Percentiles rank a stretch among this genome's conserved stretches.
These are phyloP conservation scores for Colossoma macropomum DNA, from an alignment of 2,113 vertebrate species.

Conservation along the genomic window DNA sequence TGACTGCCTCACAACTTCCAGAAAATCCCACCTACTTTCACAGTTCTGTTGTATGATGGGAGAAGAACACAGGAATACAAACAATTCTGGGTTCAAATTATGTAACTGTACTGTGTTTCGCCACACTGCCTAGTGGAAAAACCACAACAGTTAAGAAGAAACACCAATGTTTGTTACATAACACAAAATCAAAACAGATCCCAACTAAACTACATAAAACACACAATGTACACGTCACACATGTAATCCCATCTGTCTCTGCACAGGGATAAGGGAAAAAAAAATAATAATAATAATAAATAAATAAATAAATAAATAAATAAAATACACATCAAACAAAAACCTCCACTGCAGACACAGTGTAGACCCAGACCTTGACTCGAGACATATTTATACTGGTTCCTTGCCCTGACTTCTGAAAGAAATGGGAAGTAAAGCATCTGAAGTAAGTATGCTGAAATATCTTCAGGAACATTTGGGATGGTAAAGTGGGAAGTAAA, in stretches of 20 bases:
- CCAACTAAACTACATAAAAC: slow-evolving; percentile 18
- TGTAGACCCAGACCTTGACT: slow-evolving; percentile 58
- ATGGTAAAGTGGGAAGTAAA: neutral
- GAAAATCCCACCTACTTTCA: neutral
- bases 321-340: neutral
- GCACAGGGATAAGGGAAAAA: neutral
- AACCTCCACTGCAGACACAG: slow-evolving; percentile 55
- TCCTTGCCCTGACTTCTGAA: slow-evolving; percentile 71
- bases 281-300: too few species aligned
- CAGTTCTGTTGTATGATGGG: neutral
- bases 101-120: neutral
- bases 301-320: too few species aligned
- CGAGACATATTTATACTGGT: slow-evolving; percentile 63
- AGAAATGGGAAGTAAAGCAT: slow-evolving; percentile 69
- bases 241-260: neutral
- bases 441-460: slow-evolving; percentile 49
- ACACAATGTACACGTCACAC: neutral
- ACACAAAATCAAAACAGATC: slow-evolving; percentile 12
- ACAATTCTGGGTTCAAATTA: neutral
- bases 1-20: too few species aligned
- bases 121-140: neutral
- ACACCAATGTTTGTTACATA: slow-evolving; percentile 2
- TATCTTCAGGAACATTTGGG: neutral
- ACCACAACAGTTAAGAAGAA: neutral
- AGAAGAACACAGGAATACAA: neutral